These are phyloP conservation scores for Poicephalus gulielmi DNA, from an alignment of 2,113 vertebrate genomes.

Conservation along the genomic window DNA sequence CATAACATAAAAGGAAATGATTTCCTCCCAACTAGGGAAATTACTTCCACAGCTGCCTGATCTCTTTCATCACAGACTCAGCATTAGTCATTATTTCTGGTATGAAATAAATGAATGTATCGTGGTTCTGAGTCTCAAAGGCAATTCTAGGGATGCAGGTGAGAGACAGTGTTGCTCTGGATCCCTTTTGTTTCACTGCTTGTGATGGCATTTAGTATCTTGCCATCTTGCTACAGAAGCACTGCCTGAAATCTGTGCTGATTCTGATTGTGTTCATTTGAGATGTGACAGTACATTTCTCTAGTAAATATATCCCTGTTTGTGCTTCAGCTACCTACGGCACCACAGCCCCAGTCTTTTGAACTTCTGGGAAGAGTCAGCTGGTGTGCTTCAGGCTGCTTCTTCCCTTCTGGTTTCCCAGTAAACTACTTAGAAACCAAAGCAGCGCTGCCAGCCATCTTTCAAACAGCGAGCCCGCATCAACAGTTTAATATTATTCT, in stretches of 20 bases:
- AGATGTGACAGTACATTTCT: neutral
- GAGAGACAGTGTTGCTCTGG: neutral
- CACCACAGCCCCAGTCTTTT: neutral
- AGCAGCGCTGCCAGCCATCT: neutral
- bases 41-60: neutral
- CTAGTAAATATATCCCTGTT: neutral
- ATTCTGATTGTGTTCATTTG: neutral
- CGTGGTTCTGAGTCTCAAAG: neutral
- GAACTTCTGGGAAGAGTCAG: neutral
- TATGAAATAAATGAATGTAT: neutral
- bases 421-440: neutral
- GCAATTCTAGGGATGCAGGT: neutral
- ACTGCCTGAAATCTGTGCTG: neutral
- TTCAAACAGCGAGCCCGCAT: neutral
- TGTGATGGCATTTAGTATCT: neutral
- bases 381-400: conserved; percentile 8
- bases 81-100: neutral
- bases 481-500: neutral
- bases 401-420: neutral
- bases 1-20: neutral
- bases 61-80: neutral
- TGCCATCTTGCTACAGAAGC: neutral
- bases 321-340: neutral
- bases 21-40: neutral
- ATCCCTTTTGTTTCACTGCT: neutral